Evolutionary conservation across 1,140 invertebrate genomes (phyloP).

Genomic region (Drosophila erecta): DNA sequence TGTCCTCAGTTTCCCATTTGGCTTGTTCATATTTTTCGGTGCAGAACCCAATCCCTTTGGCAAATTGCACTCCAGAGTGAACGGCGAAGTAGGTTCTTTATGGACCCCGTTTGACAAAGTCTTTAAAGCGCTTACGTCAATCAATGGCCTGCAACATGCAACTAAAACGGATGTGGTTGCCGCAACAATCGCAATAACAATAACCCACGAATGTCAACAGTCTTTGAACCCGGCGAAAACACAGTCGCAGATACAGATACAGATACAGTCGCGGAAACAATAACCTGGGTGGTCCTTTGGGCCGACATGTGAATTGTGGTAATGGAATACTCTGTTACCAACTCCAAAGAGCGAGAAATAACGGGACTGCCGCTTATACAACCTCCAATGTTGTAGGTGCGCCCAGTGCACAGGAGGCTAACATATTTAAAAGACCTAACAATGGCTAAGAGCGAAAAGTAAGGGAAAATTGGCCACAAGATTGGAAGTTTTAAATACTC

Average conservation of each 20-base stretch:
- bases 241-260: slow-evolving; percentile 7
- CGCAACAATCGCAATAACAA: slow-evolving; percentile 40
- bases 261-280: slow-evolving; percentile 32
- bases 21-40: slow-evolving; percentile 49
- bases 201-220: slow-evolving; percentile 49
- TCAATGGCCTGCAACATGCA: slow-evolving; percentile 51
- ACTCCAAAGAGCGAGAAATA: slow-evolving; percentile 41
- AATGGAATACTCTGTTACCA: slow-evolving; percentile 41
- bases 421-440: slow-evolving; percentile 37
- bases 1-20: slow-evolving; percentile 25
- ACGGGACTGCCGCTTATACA: slow-evolving; percentile 39
- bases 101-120: slow-evolving; percentile 30
- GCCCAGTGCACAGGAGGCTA: slow-evolving; percentile 26
- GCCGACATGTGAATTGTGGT: slow-evolving; percentile 51
- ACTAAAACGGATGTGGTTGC: slow-evolving; percentile 61
- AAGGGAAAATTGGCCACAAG: not conserved
- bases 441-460: slow-evolving; percentile 4
- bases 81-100: slow-evolving; percentile 9
- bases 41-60: slow-evolving; percentile 15
- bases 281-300: slow-evolving; percentile 46
- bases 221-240: slow-evolving; percentile 42
- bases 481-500: slow-evolving; percentile 5
- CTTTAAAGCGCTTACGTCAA: slow-evolving; percentile 77
- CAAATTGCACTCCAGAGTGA: slow-evolving; percentile 19
- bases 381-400: slow-evolving; percentile 42